Base-by-base conservation (phyloP, 1,140 invertebrate species). In the Tetramorium parvispinum region DNA sequence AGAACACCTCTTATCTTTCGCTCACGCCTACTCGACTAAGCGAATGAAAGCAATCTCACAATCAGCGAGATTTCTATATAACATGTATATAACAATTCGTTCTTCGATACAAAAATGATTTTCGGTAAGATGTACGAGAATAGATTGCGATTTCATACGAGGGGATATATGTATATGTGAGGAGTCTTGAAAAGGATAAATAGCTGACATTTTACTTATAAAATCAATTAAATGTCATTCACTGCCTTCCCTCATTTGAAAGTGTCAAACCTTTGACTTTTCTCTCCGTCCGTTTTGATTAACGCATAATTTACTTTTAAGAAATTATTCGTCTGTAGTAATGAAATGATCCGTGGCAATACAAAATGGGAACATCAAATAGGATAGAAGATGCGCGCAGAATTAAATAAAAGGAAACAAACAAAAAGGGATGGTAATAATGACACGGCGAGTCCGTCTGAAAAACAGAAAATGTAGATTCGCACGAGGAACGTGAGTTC, bases 381-480 rank as follows among this genome's bases (percentile, higher is more conserved):
- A 40, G 63, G 16, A 37, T 40, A 16, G 40, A 68, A 49, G 16
- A 49, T 46, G 40, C 21, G 40, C 21, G 71, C 8, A 7, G 75
- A 77, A 77, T 77, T 77, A 61, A 77, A 43, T 46, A 59, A 57
- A 59, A n/a, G 8, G 18, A n/a, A 57, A 61, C 55, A 11, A 40
- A 46, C 57, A 21, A 21, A 21, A 21, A 79, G 49, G 13, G 18
- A 81, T 24, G 55, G 21, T 46, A 53, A 55, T 70, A 81, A 81
- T 55, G 40, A 55, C 65, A 53, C 55, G 61, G 40, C 18, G 46
- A 81, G 5, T 37, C 5, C 21, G 21, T 11, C 3, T 37, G 24
- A 46, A 83, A 73, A 82, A 73, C 46, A 75, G 53, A 83, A 37
- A 83, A 82, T 82, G 24, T 55, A 59, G n/a, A 32, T 59, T 61